These are phyloP conservation scores for rabbit (Oryctolagus cuniculus) DNA, from an alignment of 2,113 vertebrate genomes.

Conservation along the genomic window DNA sequence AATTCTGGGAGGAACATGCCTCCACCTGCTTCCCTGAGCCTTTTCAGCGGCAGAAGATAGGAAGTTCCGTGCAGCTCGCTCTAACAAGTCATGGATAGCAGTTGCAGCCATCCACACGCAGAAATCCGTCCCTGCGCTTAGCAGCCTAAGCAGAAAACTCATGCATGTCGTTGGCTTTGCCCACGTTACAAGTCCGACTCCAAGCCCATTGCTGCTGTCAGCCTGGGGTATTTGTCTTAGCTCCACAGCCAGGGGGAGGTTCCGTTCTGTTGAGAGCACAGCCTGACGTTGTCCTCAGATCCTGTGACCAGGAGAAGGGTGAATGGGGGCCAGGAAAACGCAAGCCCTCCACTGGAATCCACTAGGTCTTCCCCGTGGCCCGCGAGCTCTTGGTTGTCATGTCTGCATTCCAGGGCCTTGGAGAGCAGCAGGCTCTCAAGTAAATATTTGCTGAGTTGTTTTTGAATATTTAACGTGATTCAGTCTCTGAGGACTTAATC, in stretches of 20 bases:
- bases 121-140: background rate
- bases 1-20: background rate
- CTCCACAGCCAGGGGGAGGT: background rate
- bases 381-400: background rate
- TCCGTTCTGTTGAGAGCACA: background rate
- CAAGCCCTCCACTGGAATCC: background rate
- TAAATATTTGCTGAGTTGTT: constrained; percentile 50
- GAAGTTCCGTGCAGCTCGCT: background rate
- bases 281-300: background rate
- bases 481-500: background rate
- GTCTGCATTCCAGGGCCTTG: background rate
- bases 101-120: background rate
- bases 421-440: background rate
- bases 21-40: background rate
- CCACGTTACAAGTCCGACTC: background rate
- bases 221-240: background rate
- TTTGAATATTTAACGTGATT: constrained; percentile 49
- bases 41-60: background rate
- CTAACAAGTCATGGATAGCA: background rate
- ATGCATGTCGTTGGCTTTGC: background rate
- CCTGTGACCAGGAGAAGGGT: background rate
- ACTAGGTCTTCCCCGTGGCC: background rate
- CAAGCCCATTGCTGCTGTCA: too few species aligned
- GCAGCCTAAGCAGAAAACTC: background rate
- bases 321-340: background rate